phyloP scores from a whole-genome alignment of 2,113 vertebrate species.

The Solea senegalensis region DNA sequence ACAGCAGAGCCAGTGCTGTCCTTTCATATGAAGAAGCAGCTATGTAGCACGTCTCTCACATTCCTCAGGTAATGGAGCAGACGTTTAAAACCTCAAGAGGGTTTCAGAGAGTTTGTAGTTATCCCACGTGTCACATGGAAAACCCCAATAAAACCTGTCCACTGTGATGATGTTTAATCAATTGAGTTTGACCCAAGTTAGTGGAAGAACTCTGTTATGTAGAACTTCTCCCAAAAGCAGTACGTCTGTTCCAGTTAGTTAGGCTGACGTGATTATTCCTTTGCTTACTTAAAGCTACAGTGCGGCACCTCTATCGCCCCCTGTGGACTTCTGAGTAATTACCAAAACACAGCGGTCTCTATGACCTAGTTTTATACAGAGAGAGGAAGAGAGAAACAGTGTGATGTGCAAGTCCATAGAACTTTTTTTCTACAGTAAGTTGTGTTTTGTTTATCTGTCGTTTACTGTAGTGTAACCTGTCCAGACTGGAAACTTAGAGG shows the following conservation, averaged over 20 bases:
- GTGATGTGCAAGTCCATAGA: no score
- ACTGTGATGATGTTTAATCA: neutral
- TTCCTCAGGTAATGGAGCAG: neutral
- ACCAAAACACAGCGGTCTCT: no score
- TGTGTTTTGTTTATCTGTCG: no score
- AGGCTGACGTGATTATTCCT: neutral
- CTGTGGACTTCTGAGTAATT: no score
- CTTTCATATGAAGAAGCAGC: slow-evolving; percentile 3
- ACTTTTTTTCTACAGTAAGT: no score
- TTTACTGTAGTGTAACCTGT: no score
- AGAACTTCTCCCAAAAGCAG: neutral
- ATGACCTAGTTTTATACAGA: no score
- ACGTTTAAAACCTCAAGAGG: slow-evolving; percentile 6
- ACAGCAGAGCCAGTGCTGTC: slow-evolving; percentile 2
- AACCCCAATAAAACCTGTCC: neutral
- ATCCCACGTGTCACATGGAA: slow-evolving; percentile 4
- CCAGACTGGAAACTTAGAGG: no score
- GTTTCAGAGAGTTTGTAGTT: neutral
- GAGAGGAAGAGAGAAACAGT: no score
- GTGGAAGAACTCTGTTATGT: no score
- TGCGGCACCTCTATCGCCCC: no score
- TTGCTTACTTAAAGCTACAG: neutral
- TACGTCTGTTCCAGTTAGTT: neutral
- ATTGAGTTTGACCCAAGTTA: no score
- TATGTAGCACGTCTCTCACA: neutral